Percentiles rank a stretch among this genome's conserved stretches.
phyloP scores from a whole-genome alignment of 2,113 vertebrate genomes.

The Siniperca knerii region DNA sequence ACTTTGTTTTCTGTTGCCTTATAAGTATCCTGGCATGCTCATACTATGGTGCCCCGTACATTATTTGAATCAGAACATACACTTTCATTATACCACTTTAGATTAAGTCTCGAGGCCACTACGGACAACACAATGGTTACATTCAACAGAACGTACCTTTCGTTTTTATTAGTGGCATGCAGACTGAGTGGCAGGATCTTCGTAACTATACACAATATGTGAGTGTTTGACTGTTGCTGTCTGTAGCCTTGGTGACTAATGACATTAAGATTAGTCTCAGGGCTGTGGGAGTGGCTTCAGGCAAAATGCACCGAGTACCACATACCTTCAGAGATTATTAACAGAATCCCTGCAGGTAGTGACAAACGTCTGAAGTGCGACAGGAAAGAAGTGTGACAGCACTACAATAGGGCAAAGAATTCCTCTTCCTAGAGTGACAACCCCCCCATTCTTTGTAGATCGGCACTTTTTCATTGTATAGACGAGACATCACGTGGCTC shows the following conservation, averaged over 20 bases:
- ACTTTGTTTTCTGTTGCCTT: not conserved
- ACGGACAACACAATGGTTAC: not conserved
- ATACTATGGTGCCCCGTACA: no score
- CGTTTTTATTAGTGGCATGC: constrained; percentile 34
- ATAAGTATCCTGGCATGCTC: not conserved
- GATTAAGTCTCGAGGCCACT: not conserved
- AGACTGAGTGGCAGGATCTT: constrained; percentile 29
- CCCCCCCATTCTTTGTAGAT: constrained; percentile 35
- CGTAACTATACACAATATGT: constrained; percentile 44
- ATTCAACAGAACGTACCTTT: constrained; percentile 7
- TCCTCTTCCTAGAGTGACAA: constrained; percentile 55
- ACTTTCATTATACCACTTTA: not conserved
- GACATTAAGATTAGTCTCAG: constrained; percentile 67
- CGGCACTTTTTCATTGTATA: constrained; percentile 65
- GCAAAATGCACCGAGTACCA: constrained; percentile 48
- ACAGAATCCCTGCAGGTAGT: constrained; percentile 76
- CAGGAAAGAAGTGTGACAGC: constrained; percentile 71
- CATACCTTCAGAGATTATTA: constrained; percentile 80
- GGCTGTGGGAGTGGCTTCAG: constrained; percentile 61
- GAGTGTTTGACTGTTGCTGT: constrained; percentile 34
- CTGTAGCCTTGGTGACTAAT: constrained; percentile 65
- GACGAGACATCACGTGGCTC: constrained; percentile 59
- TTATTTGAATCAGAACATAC: not conserved
- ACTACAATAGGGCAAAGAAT: constrained; percentile 68
- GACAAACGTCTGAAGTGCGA: constrained; percentile 68